Base-by-base conservation (phyloP, 2,888 invertebrate species). In the Charanyca ferruginea region DNA sequence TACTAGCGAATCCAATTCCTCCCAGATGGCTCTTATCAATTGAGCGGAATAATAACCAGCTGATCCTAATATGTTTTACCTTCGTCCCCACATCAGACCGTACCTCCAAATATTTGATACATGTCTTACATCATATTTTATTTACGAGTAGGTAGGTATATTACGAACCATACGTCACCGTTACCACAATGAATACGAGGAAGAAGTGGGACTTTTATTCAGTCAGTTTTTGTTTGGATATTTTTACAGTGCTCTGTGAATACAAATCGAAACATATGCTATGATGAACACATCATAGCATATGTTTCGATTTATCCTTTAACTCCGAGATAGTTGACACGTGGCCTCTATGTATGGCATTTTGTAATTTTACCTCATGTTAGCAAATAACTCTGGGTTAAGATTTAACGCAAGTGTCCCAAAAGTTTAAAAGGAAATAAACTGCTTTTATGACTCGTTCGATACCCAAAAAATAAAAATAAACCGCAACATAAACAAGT, bases 11-110 rank as follows among this genome's bases (percentile, higher is more conserved):
- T 77, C 58, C 58, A 77, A 77, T 73, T 72, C 48, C 42, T 45
- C 38, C 20, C 58, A 41, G 58, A 73, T 73, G 48, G 44, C 53
- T 58, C 28, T 77, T 77, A 59, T 65, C 58, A 59, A 77, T 73
- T 51, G 77, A 72, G 72, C 57, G 62, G 52, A 78, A 78, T 78
- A 73, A 78, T 66, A 60, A 60, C 58, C 68, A 68, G 48, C 49
- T 74, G 79, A 74, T 79, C 49, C 48, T 48, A 78, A 78, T 61
- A 67, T 42, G 45, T 78, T 66, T 53, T 54, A 55, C 44, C 38
- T 73, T 48, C 61, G 53, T 58, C 68, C 35, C 45, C 45, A 47
- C 25, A 67, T 49, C 54, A 42, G 55, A 47, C 55, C 25, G 42
- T 47, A 22, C 45, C 60, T 45, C 53, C 61, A 75, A 78, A 62